Evolutionary conservation across 53 echinoderm and acorn worm genomes (phyloP), one percentile per base, ranked within the genome.

Genomic region (Arbacia lixula): DNA sequence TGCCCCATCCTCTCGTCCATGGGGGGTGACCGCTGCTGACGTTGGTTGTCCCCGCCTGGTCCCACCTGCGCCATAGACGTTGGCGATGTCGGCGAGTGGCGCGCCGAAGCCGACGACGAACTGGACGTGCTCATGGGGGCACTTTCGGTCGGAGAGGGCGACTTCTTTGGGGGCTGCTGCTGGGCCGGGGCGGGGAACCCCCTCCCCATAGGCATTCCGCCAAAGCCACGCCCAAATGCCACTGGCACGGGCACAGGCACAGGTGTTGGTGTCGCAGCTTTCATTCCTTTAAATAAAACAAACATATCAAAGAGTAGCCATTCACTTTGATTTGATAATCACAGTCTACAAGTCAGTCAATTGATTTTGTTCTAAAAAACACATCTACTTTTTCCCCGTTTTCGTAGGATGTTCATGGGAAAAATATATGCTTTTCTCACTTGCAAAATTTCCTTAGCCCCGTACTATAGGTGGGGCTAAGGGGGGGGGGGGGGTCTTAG

Each of bases 151-250:
- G 77, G 77, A n/a, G 77, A 77, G 20, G 68, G 71, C 16, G 84
- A 8, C 36, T 36, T 33, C 68, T 69, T 27, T 10, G 60, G 12
- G 79, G 85, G 60, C 56, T 89, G 68, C 76, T 67, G 66, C 46
- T 33, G 40, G 34, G 50, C 29, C 72, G 53, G 1, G 76, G 63
- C 1, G 56, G 26, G 28, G 61, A 83, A 52, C 24, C 84, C 52
- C 53, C 87, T 12, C 6, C 77, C 77, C 2, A 77, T 57, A 1
- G 58, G 40, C 62, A 92, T 49, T 29, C 85, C 68, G 20, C 83
- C 79, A 32, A 94, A 72, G 20, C 85, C 75, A 2, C 95, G 64
- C 12, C 95, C 95, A 51, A 95, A 87, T 0, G 95, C 19, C 8
- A 68, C 36, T 11, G 85, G 54, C 14, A 58, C 20, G 5, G 81